These are phyloP conservation scores for Coturnix japonica DNA, from an alignment of 2,113 vertebrate genomes.

Conservation along the genomic window DNA sequence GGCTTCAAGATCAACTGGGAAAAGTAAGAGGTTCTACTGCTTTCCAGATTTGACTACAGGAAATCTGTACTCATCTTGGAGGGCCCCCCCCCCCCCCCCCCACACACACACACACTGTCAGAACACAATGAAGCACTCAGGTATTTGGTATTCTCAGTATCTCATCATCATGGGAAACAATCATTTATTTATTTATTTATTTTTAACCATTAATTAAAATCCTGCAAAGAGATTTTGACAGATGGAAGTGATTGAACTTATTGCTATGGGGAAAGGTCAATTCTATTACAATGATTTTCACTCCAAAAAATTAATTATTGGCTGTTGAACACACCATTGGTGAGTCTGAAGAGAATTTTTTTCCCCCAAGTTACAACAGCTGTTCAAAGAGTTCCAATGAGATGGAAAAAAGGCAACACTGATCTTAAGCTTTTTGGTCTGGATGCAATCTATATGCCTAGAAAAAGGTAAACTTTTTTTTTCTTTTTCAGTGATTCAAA, in stretches of 20 bases:
- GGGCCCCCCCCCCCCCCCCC: not conserved
- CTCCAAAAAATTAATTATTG: constrained; percentile 49
- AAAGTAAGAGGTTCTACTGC: not conserved
- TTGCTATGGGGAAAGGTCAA: constrained; percentile 56
- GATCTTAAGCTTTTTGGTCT: no score
- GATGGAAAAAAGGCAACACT: not conserved
- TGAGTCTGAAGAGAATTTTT: not conserved
- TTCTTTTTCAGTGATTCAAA: not conserved
- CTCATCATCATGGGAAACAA: constrained; percentile 9
- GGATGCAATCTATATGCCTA: not conserved
- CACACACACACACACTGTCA: not conserved
- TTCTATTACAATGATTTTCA: constrained; percentile 44
- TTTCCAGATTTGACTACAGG: constrained; percentile 37
- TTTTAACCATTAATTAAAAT: constrained; percentile 62
- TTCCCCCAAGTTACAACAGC: constrained; percentile 3
- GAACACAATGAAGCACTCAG: not conserved
- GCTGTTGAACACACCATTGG: not conserved
- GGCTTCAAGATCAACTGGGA: constrained; percentile 1
- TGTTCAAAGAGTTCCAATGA: constrained; percentile 1
- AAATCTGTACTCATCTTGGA: constrained; percentile 26
- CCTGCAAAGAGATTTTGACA: constrained; percentile 49
- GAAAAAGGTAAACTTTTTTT: not conserved
- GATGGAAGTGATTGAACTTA: constrained; percentile 54
- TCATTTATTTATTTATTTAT: not conserved
- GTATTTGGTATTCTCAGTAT: constrained; percentile 27